phyloP scores from a whole-genome alignment of 1,140 invertebrate genomes.

The Limonius californicus region DNA sequence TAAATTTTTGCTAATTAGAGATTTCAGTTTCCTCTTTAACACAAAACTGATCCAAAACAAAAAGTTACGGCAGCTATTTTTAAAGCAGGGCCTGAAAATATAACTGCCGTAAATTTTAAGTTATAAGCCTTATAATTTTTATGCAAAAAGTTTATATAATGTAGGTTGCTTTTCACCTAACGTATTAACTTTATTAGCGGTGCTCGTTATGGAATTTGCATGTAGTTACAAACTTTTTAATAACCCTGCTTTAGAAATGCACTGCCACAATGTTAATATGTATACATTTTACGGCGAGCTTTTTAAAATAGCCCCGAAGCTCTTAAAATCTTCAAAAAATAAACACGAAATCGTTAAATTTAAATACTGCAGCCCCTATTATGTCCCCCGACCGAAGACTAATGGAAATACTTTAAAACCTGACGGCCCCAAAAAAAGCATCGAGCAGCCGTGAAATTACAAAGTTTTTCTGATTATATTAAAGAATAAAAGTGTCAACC shows the following conservation, averaged over 20 bases:
- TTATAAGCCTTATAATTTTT: slow-evolving; percentile 11
- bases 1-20: too few species aligned
- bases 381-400: slow-evolving; percentile 15
- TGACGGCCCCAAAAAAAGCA: slow-evolving; percentile 21
- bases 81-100: too few species aligned
- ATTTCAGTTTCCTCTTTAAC: too few species aligned
- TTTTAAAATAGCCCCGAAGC: not conserved
- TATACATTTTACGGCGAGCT: not conserved
- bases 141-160: slow-evolving; percentile 12
- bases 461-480: slow-evolving; percentile 24
- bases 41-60: too few species aligned
- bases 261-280: slow-evolving; percentile 5
- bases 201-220: slow-evolving; percentile 14
- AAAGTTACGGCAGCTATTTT: too few species aligned
- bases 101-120: slow-evolving; percentile 7
- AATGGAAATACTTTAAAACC: slow-evolving; percentile 23
- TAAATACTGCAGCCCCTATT: not conserved
- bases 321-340: not conserved
- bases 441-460: slow-evolving; percentile 26
- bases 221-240: slow-evolving; percentile 15
- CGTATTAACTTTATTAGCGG: slow-evolving; percentile 14
- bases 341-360: not conserved
- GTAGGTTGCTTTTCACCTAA: not conserved
- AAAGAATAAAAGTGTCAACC: slow-evolving; percentile 27
- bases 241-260: slow-evolving; percentile 8